A percentile compares a stretch with the other conserved stretches of the same genome.
Conservation (phyloP, 2,797 vertebrate genomes). For the Aldrovandia affinis region DNA sequence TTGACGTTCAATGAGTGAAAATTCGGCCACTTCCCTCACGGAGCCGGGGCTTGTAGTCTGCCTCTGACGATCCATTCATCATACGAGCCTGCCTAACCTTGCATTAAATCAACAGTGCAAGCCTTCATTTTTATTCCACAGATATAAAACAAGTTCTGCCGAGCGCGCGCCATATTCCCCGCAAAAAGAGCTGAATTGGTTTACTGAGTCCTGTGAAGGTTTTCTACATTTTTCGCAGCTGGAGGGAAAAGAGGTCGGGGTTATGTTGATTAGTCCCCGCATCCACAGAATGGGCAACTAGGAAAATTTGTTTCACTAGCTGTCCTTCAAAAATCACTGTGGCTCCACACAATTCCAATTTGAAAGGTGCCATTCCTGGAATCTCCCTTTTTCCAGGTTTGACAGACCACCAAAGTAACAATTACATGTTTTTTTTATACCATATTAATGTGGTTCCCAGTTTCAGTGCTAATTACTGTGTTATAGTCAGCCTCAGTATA, state of each 20-base stretch:
- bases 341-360: neutral
- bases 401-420: neutral
- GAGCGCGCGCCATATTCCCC: neutral
- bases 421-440: neutral
- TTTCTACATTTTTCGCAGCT: too few species aligned
- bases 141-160: slow-evolving; percentile 68
- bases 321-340: neutral
- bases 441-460: neutral
- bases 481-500: neutral
- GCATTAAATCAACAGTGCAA: slow-evolving; percentile 90
- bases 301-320: neutral
- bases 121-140: slow-evolving; percentile 74
- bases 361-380: neutral
- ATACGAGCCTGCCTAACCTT: slow-evolving; percentile 87
- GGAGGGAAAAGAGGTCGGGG: neutral
- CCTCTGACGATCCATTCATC: slow-evolving; percentile 86
- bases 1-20: slow-evolving; percentile 63
- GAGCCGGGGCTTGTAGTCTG: slow-evolving; percentile 83
- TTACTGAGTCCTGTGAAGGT: neutral
- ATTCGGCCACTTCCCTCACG: slow-evolving; percentile 71
- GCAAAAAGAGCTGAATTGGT: neutral
- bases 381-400: neutral
- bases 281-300: slow-evolving; percentile 26
- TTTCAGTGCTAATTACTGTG: neutral
- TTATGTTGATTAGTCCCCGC: slow-evolving; percentile 33